These are phyloP conservation scores for Drosophila phalerata DNA, from an alignment of 2,888 invertebrate species.

Conservation along the genomic window DNA sequence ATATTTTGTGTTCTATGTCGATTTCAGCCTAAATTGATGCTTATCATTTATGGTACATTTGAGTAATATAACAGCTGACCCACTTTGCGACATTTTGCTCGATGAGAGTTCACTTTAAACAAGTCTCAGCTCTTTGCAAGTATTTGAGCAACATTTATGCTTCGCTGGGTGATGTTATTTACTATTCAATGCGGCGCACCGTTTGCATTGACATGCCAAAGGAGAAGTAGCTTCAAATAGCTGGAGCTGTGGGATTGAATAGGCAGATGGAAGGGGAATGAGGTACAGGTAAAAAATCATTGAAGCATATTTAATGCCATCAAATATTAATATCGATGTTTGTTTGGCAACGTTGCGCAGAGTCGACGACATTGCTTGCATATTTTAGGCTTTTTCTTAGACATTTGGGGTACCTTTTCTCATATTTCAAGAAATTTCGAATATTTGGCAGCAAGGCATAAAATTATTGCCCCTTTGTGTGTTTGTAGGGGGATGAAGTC, in stretches of 20 bases:
- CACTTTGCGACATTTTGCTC: constrained; percentile 26
- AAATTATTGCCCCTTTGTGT: constrained; percentile 36
- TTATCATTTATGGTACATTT: constrained; percentile 49
- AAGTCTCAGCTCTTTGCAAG: constrained; percentile 17
- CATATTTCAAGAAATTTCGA: constrained; percentile 36
- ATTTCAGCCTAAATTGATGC: not conserved
- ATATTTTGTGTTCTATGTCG: too few relatives aligned
- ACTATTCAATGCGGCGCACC: constrained; percentile 67
- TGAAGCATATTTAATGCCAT: constrained; percentile 78
- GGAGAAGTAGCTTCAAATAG: constrained; percentile 12
- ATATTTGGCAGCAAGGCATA: constrained; percentile 33
- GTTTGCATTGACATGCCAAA: constrained; percentile 56
- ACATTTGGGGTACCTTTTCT: constrained; percentile 27
- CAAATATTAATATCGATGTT: constrained; percentile 73
- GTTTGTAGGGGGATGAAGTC: not conserved
- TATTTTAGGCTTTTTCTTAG: constrained; percentile 52
- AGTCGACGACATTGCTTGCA: constrained; percentile 55
- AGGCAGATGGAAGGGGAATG: too few relatives aligned
- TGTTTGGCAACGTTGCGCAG: constrained; percentile 50
- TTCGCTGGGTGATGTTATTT: constrained; percentile 58
- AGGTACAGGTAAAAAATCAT: constrained; percentile 61
- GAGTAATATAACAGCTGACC: constrained; percentile 38
- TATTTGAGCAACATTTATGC: constrained; percentile 54
- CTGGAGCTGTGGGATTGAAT: not conserved
- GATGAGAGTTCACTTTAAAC: constrained; percentile 28